Conservation (phyloP, 2,888 invertebrate species). For the Nomada goodeniana region DNA sequence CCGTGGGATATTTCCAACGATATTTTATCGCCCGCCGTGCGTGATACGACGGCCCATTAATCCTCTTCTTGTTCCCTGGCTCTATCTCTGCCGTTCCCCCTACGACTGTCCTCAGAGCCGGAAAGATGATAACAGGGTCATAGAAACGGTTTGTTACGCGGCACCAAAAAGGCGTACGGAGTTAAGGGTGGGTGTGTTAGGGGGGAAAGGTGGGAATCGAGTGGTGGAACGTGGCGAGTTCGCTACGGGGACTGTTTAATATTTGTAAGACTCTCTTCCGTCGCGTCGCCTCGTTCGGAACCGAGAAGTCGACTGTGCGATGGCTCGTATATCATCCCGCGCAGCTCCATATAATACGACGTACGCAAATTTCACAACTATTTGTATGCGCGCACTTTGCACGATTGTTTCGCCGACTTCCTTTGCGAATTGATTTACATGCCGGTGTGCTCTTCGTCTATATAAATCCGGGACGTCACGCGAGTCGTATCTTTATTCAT, state of each 20-base stretch:
- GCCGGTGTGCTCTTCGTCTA: neutral
- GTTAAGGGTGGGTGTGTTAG: neutral
- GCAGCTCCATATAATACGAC: slow-evolving; percentile 48
- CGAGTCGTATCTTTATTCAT: too few species aligned
- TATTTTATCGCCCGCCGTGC: slow-evolving; percentile 78
- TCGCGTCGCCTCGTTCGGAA: slow-evolving; percentile 2
- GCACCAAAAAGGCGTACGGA: slow-evolving; percentile 50
- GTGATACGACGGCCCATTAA: slow-evolving; percentile 79
- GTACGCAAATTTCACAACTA: slow-evolving; percentile 30
- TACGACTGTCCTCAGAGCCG: slow-evolving; percentile 73
- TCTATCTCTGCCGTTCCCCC: slow-evolving; percentile 59
- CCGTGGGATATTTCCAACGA: slow-evolving; percentile 70
- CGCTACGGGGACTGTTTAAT: slow-evolving; percentile 30
- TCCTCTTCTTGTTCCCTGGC: slow-evolving; percentile 72
- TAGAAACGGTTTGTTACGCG: slow-evolving; percentile 76
- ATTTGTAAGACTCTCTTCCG: slow-evolving; percentile 37
- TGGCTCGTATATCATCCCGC: slow-evolving; percentile 48
- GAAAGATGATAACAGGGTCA: slow-evolving; percentile 76
- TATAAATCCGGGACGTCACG: too few species aligned
- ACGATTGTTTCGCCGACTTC: neutral
- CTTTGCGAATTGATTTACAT: neutral
- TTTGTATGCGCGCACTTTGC: neutral
- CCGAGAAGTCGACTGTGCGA: slow-evolving; percentile 28
- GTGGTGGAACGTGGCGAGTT: neutral
- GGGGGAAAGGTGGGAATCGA: neutral